phyloP scores from a whole-genome alignment of 2,113 vertebrate species.

The Okapia johnstoni region DNA sequence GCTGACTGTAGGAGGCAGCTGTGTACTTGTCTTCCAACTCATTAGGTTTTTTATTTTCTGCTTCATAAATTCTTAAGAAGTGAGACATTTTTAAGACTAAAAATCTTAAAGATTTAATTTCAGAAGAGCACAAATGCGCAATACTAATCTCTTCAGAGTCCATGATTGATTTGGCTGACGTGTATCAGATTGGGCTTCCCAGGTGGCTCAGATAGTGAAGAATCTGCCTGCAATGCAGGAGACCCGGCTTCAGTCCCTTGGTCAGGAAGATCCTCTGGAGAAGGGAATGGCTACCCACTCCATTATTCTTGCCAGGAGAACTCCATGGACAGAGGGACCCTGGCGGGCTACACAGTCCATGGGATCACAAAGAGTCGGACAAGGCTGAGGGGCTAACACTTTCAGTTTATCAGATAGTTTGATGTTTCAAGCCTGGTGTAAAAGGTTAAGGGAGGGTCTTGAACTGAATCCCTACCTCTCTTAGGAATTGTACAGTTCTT shows the following conservation, averaged over 20 bases:
- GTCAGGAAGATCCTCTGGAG: not conserved
- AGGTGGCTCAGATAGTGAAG: not conserved
- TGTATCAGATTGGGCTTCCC: not conserved
- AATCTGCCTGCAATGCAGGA: not conserved
- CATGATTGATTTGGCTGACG: not conserved
- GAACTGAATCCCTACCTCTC: not conserved
- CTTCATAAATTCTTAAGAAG: not conserved
- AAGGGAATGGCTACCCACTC: not conserved
- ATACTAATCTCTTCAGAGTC: not conserved
- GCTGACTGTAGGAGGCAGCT: not conserved
- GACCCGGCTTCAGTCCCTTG: not conserved
- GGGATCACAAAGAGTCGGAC: not conserved
- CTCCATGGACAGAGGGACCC: not conserved
- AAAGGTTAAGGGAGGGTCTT: not conserved
- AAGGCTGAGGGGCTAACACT: not conserved
- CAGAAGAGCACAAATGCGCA: not conserved
- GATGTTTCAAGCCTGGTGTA: not conserved
- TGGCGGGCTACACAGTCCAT: not conserved
- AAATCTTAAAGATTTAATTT: not conserved
- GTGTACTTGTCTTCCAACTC: not conserved
- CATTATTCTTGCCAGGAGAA: not conserved
- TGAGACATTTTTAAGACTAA: not conserved
- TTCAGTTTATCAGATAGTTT: not conserved
- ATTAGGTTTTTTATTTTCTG: not conserved
- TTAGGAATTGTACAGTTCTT: not conserved